Conservation (phyloP, 2,113 vertebrate genomes). For the Eubucco bourcierii region DNA sequence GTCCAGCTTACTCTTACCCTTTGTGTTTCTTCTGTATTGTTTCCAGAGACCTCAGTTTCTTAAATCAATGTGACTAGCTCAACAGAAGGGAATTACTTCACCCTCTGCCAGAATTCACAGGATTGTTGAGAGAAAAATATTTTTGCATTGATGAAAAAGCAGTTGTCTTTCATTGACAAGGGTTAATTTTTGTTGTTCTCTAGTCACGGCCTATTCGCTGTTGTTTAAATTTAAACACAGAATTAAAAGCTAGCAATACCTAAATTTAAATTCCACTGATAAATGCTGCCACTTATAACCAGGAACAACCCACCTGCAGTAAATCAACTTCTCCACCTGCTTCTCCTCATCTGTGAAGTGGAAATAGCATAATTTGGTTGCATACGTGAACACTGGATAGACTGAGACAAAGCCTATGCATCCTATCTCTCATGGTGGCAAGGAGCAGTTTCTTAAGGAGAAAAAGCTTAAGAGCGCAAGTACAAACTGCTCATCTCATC, state of each 20-base stretch:
- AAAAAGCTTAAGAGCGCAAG: neutral
- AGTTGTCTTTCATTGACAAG: neutral
- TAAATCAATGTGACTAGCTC: neutral
- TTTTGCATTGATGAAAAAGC: conserved; percentile 6
- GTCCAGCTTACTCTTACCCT: neutral
- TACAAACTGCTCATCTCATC: neutral
- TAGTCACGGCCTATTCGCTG: neutral
- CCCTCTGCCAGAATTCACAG: neutral
- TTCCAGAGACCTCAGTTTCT: conserved; percentile 34
- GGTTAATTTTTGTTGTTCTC: conserved; percentile 28
- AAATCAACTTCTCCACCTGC: neutral
- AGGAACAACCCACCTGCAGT: neutral
- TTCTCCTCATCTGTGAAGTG: neutral
- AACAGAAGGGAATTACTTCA: conserved; percentile 40
- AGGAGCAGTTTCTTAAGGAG: neutral
- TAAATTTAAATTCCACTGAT: neutral
- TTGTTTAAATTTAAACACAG: neutral
- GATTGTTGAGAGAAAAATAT: conserved; percentile 4
- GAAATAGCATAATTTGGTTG: neutral
- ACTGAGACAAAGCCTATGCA: neutral
- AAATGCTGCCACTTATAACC: neutral
- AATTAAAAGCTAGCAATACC: neutral
- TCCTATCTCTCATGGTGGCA: neutral
- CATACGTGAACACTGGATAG: neutral
- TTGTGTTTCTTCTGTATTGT: conserved; percentile 15